Conservation (phyloP, 2,113 vertebrate genomes). For the Oenanthe melanoleuca region DNA sequence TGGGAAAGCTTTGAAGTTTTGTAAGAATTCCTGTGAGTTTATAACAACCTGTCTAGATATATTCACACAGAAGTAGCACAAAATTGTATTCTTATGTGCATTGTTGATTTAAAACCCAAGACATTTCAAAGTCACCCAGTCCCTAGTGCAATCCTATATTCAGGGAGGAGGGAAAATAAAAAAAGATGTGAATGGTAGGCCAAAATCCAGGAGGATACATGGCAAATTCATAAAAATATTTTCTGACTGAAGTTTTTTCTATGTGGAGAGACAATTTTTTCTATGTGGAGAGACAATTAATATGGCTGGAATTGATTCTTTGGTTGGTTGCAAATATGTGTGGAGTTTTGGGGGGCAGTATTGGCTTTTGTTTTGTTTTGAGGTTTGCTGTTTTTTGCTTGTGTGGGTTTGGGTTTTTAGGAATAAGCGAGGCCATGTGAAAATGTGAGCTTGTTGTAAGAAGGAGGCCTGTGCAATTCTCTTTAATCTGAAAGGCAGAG, state of each 20-base stretch:
- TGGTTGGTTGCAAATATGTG: neutral
- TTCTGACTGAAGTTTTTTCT: neutral
- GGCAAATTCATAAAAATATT: neutral
- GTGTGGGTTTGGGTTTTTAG: neutral
- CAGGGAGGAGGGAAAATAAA: neutral
- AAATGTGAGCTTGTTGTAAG: neutral
- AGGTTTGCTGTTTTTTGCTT: neutral
- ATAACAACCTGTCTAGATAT: neutral
- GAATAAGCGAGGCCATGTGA: neutral
- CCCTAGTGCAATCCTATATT: neutral
- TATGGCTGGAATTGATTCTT: neutral
- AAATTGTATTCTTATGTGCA: neutral
- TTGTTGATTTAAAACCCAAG: neutral
- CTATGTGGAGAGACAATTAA: neutral
- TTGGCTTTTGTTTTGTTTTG: neutral
- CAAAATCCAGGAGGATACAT: neutral
- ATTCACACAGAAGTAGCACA: neutral
- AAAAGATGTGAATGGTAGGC: neutral
- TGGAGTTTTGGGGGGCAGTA: rapidly evolving
- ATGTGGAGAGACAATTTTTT: neutral
- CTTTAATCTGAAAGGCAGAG: neutral
- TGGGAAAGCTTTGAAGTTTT: neutral
- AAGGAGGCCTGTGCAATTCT: neutral
- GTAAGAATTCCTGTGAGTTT: neutral
- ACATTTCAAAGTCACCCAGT: neutral